Percentiles rank a stretch among this genome's conserved stretches.
Conservation (phyloP, 2,113 vertebrate species). For the Mobula hypostoma region DNA sequence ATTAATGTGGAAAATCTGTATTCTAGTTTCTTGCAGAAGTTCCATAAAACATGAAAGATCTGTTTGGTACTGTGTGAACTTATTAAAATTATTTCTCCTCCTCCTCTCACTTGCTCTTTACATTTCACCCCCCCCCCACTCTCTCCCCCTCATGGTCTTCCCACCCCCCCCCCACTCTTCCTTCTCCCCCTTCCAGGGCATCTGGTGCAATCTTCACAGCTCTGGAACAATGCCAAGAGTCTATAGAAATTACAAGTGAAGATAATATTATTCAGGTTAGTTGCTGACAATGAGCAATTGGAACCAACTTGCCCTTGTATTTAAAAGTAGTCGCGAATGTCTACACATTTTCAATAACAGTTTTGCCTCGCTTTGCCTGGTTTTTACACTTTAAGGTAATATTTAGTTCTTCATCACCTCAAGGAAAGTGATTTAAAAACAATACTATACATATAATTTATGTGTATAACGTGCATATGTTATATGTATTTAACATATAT, state of each 20-base stretch:
- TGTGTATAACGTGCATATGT: too few relatives aligned
- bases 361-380: neutral
- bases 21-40: neutral
- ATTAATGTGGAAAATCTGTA: neutral
- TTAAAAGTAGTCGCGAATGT: neutral
- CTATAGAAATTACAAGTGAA: constrained; percentile 93
- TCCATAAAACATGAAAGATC: neutral
- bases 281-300: constrained; percentile 36
- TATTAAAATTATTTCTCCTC: neutral
- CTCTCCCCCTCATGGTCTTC: too few relatives aligned
- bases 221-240: constrained; percentile 94
- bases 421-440: neutral
- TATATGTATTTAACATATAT: too few relatives aligned
- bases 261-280: constrained; percentile 91
- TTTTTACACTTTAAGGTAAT: neutral
- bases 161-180: neutral
- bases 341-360: neutral
- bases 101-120: too few relatives aligned
- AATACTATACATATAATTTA: neutral
- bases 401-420: too few relatives aligned
- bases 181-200: constrained; percentile 60
- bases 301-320: neutral
- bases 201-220: constrained; percentile 91
- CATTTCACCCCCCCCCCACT: too few relatives aligned
- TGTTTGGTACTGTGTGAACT: neutral